These are phyloP conservation scores for Catagonus wagneri DNA, from an alignment of 2,113 vertebrate genomes.

Conservation along the genomic window DNA sequence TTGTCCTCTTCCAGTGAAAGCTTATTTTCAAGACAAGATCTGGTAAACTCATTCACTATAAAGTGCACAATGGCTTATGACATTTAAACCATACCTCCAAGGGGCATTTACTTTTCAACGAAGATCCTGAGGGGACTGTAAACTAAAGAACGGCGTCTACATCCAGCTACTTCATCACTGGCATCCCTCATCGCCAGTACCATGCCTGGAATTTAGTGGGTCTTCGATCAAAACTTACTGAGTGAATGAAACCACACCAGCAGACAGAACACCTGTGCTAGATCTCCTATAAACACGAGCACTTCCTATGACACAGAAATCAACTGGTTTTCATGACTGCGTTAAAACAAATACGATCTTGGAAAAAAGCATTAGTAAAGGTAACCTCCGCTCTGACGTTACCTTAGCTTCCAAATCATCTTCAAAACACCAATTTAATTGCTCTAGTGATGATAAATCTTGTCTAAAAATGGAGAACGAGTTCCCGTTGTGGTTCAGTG, in stretches of 20 bases:
- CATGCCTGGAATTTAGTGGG: neutral
- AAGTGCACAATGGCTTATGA: neutral
- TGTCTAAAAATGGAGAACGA: too few relatives aligned
- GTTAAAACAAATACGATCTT: neutral
- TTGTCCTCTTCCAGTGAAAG: neutral
- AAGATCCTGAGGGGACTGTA: neutral
- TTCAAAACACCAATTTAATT: neutral
- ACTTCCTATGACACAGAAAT: neutral
- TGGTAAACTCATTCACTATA: neutral
- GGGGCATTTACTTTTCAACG: neutral
- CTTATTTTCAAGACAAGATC: constrained; percentile 39
- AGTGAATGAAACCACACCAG: neutral
- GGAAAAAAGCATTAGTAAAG: neutral
- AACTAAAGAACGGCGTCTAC: neutral
- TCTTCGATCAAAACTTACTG: neutral
- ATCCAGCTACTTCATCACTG: neutral
- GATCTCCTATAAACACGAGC: neutral
- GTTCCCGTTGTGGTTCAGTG: too few relatives aligned
- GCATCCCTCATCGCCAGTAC: neutral
- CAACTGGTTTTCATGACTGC: neutral
- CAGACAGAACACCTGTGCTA: neutral
- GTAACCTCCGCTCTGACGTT: too few relatives aligned
- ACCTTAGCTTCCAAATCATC: neutral
- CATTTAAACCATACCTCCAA: neutral
- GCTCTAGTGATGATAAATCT: neutral